Evolutionary conservation across 2,797 vertebrate species (phyloP).

Genomic region (Sphenopsis melanotis): DNA sequence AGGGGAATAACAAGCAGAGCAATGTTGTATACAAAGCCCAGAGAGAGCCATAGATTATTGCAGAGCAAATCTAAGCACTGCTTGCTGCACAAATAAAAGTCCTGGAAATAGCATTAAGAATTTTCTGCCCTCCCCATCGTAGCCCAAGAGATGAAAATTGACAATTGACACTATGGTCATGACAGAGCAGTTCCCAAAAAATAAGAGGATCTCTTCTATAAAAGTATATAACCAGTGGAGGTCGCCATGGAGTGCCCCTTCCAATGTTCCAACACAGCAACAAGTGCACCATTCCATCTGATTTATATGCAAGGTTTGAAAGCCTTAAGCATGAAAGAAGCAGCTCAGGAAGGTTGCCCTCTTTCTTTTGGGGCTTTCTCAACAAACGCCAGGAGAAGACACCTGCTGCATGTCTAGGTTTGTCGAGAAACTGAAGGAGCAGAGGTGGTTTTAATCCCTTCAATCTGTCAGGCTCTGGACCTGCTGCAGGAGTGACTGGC

Average conservation of each 20-base stretch:
- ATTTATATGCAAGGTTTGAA: background rate
- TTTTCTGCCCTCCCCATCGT: background rate
- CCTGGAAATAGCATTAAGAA: background rate
- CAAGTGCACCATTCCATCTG: background rate
- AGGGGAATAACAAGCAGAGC: background rate
- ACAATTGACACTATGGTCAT: background rate
- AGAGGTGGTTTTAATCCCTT: background rate
- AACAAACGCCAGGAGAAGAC: background rate
- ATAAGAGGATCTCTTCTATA: background rate
- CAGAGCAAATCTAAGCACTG: background rate
- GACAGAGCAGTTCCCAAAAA: background rate
- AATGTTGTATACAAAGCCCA: too few relatives aligned
- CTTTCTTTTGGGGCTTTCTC: background rate
- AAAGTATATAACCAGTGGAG: background rate
- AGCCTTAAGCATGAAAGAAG: background rate
- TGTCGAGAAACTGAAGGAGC: background rate
- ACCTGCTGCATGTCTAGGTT: background rate
- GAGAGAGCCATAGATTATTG: too few relatives aligned
- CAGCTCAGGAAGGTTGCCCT: background rate
- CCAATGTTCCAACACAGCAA: background rate
- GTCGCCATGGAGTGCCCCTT: background rate
- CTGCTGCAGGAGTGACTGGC: background rate
- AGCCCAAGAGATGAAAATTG: background rate
- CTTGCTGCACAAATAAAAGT: background rate
- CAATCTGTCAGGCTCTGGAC: background rate